These are phyloP conservation scores for Geococcyx californianus DNA, from an alignment of 2,113 vertebrate genomes.

Conservation along the genomic window DNA sequence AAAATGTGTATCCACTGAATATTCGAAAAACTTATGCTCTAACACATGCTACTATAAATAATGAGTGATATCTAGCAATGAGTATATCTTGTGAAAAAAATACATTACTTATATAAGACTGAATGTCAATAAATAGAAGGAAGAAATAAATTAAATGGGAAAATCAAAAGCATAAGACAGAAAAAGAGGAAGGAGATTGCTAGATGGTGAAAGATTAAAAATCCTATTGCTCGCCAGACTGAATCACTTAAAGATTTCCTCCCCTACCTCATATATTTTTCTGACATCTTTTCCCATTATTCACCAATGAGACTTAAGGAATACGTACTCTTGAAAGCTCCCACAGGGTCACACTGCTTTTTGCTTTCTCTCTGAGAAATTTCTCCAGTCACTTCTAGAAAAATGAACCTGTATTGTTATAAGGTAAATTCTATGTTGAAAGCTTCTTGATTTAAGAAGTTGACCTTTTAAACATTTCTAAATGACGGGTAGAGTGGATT, in stretches of 20 bases:
- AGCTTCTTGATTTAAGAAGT: background rate
- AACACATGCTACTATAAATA: background rate
- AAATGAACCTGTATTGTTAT: background rate
- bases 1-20: background rate
- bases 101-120: background rate
- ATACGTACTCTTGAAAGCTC: background rate
- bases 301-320: background rate
- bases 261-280: background rate
- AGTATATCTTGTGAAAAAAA: background rate
- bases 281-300: background rate
- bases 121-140: background rate
- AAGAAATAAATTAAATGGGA: background rate
- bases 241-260: background rate
- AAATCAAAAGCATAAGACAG: background rate
- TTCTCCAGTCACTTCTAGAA: background rate
- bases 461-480: background rate
- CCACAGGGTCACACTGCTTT: background rate
- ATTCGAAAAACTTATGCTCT: background rate
- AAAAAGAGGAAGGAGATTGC: background rate
- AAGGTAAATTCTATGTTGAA: background rate
- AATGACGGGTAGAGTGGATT: background rate
- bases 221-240: background rate
- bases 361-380: background rate
- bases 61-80: background rate
- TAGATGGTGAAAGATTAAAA: background rate